These are phyloP conservation scores for Carassius gibelio DNA, from an alignment of 2,113 vertebrate species.

Conservation along the genomic window DNA sequence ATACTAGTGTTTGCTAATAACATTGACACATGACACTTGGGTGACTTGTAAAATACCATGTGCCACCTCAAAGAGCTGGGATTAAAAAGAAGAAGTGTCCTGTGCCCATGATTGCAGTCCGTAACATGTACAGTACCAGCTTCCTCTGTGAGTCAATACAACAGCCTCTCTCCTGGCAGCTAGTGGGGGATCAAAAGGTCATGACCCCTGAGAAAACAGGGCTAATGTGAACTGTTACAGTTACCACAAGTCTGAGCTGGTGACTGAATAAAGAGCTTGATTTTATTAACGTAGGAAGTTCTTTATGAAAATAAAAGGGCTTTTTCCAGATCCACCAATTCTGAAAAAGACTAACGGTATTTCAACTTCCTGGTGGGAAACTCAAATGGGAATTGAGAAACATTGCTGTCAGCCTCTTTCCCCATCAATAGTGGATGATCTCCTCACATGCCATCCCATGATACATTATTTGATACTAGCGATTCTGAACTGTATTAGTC, in stretches of 20 bases:
- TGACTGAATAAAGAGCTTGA: slow-evolving; percentile 24
- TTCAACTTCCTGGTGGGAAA: slow-evolving; percentile 19
- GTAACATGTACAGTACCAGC: not conserved
- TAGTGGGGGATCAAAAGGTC: not conserved
- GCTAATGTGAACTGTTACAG: slow-evolving; percentile 5
- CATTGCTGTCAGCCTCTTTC: slow-evolving; percentile 9
- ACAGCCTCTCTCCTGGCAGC: slow-evolving; percentile 18
- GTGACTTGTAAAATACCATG: slow-evolving; percentile 2
- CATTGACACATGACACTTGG: not conserved
- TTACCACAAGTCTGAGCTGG: not conserved
- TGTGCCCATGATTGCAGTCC: slow-evolving; percentile 24
- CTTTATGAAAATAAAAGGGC: not conserved
- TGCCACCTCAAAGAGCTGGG: not conserved
- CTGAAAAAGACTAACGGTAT: not conserved
- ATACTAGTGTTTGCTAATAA: not conserved
- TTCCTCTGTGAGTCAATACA: slow-evolving; percentile 42
- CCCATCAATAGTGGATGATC: slow-evolving; percentile 20
- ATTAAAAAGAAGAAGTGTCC: slow-evolving; percentile 36
- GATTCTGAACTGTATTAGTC: slow-evolving; percentile 46
- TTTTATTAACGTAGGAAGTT: slow-evolving; percentile 45
- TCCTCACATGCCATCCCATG: slow-evolving; percentile 29
- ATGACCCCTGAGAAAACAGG: slow-evolving; percentile 9
- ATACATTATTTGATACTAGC: slow-evolving; percentile 42
- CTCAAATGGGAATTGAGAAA: not conserved
- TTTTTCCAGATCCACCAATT: no score